phyloP scores from a whole-genome alignment of 2,113 vertebrate species.

The Actinemys pallida region DNA sequence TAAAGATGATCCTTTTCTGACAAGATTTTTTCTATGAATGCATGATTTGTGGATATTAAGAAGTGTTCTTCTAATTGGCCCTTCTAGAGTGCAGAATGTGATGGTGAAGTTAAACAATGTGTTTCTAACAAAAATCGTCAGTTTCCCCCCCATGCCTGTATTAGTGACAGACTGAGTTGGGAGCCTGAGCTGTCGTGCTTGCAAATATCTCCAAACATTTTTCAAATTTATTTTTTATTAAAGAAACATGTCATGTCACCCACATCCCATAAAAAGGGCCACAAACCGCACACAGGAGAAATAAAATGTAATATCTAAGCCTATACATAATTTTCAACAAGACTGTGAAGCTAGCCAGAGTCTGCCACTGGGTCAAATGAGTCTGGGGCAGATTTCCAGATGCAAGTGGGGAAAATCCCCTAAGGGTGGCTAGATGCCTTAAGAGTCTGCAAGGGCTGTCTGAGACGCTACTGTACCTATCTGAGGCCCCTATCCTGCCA shows the following conservation, averaged over 20 bases:
- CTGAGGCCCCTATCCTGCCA: neutral
- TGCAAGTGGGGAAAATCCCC: neutral
- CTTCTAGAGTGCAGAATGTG: constrained; percentile 16
- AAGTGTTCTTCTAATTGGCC: constrained; percentile 6
- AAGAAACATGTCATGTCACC: neutral
- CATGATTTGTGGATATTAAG: neutral
- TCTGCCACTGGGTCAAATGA: neutral
- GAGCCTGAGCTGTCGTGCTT: neutral
- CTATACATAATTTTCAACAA: neutral
- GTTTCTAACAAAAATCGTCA: neutral
- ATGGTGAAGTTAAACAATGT: neutral
- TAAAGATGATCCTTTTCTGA: neutral
- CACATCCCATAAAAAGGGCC: neutral
- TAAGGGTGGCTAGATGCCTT: accelerated
- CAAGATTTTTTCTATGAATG: neutral
- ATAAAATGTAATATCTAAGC: neutral
- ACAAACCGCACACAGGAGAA: neutral
- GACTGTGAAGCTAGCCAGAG: neutral
- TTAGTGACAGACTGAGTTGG: neutral
- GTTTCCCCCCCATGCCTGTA: neutral
- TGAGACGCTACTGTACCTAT: accelerated
- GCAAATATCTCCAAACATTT: neutral
- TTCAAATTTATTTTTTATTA: neutral
- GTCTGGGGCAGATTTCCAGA: neutral
- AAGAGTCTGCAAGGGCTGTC: neutral